Evolutionary conservation across 2,888 invertebrate species (phyloP), one percentile per base, ranked within the genome.

Genomic region (Marronus borbonicus): DNA sequence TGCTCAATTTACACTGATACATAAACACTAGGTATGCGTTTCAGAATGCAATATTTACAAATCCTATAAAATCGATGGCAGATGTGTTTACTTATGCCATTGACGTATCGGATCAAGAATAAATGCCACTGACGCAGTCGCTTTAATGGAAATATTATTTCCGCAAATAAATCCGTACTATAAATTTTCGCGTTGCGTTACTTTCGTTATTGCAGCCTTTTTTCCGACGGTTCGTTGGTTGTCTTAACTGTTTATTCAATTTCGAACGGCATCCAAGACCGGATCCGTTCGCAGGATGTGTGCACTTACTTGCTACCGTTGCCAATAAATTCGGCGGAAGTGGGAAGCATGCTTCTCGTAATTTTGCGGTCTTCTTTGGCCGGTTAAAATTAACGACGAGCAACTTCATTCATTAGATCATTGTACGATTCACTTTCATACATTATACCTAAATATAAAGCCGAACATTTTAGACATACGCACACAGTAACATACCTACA

Each of bases 311-410:
- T 72, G 72, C 58, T 79, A 77, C 78, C 78, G 77, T 78, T 79
- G 77, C 70, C 69, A 80, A 81, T 81, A 77, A 81, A 81, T 83
- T 83, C 82, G 82, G 80, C 83, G 83, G 83, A 83, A 83, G 83
- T 80, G 81, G 83, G 83, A 83, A 83, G 81, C 80, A 83, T 80
- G 83, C 81, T 80, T 81, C 80, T 83, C 81, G 80, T 80, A 82
- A 83, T 81, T 83, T 83, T 83, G 83, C 83, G 83, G 83, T 77
- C 77, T 77, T 70, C 77, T 72, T 72, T 77, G 76, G 76, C 72
- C 78, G 81, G 81, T 81, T 81, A 81, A 82, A 82, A 81, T 82
- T 82, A 82, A 79, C 80, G 66, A 80, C 80, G 78, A 39, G 72
- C 58, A 20, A 24, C 58, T 72, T 36, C 58, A 39, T 44, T 58